These are phyloP conservation scores for Lampris megalopsis DNA, from an alignment of 2,113 vertebrate species.

Conservation along the genomic window DNA sequence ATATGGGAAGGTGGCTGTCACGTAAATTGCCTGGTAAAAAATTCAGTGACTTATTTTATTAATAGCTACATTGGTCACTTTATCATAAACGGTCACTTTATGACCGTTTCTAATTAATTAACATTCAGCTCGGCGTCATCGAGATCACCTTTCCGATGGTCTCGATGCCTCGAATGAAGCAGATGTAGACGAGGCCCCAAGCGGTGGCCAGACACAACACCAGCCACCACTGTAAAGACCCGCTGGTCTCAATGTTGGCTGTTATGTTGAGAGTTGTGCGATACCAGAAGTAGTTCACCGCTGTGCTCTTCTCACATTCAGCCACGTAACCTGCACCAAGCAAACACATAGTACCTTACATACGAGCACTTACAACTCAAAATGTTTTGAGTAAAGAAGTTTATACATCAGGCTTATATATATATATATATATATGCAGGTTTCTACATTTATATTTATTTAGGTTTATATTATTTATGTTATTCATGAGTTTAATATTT, in stretches of 20 bases:
- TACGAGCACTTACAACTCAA: not conserved
- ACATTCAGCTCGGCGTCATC: no score
- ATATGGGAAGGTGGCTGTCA: slow-evolving; percentile 89
- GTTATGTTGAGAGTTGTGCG: slow-evolving; percentile 87
- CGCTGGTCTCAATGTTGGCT: slow-evolving; percentile 71
- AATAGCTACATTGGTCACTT: no score
- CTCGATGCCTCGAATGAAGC: slow-evolving; percentile 88
- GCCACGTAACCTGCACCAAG: slow-evolving; percentile 36
- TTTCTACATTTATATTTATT: no score
- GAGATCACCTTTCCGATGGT: slow-evolving; percentile 86
- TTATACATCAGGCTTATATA: no score
- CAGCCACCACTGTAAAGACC: slow-evolving; percentile 85
- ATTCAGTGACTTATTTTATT: not conserved
- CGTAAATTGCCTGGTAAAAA: slow-evolving; percentile 84
- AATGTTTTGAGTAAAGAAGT: no score
- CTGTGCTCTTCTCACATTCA: slow-evolving; percentile 83
- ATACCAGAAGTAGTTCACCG: slow-evolving; percentile 92
- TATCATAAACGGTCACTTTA: no score
- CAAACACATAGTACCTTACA: not conserved
- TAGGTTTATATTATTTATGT: not conserved
- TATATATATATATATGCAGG: no score
- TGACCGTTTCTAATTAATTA: no score
- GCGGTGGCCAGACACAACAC: slow-evolving; percentile 81
- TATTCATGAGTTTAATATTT: not conserved
- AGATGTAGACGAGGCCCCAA: slow-evolving; percentile 87